Evolutionary conservation across 2,797 vertebrate species (phyloP).

Genomic region (Alca torda): DNA sequence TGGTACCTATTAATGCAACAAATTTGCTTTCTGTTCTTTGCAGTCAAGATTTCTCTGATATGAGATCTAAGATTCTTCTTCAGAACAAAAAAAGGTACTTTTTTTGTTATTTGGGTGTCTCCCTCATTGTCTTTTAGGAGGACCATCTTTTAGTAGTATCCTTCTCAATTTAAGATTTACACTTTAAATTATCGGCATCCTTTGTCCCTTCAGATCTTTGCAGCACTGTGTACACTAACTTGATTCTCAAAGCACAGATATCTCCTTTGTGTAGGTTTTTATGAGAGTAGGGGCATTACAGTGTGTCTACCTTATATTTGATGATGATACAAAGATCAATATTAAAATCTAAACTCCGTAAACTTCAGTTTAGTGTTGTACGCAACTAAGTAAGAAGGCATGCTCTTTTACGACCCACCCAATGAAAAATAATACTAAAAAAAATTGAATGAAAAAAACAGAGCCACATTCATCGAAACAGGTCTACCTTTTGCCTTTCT

Average conservation of each 20-base stretch:
- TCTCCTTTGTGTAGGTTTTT: not conserved
- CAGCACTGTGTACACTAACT: not conserved
- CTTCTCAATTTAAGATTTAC: not conserved
- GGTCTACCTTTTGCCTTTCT: not conserved
- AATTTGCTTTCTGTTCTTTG: not conserved
- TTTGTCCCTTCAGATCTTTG: not conserved
- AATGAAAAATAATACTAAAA: not conserved
- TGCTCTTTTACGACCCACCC: not conserved
- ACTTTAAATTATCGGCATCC: not conserved
- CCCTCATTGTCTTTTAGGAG: not conserved
- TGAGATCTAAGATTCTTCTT: not conserved
- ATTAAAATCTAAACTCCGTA: not conserved
- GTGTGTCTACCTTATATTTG: not conserved
- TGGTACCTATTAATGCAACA: not conserved
- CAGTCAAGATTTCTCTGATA: not conserved
- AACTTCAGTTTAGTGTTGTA: not conserved
- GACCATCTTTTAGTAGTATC: not conserved
- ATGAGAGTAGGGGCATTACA: not conserved
- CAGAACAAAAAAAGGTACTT: not conserved
- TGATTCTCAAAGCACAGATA: not conserved
- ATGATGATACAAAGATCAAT: not conserved
- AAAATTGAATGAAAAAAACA: not conserved
- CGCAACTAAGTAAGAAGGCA: not conserved
- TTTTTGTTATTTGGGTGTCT: not conserved
- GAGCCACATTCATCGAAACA: not conserved